phyloP scores from a whole-genome alignment of 2,888 invertebrate genomes.

The Aethes cnicana region DNA sequence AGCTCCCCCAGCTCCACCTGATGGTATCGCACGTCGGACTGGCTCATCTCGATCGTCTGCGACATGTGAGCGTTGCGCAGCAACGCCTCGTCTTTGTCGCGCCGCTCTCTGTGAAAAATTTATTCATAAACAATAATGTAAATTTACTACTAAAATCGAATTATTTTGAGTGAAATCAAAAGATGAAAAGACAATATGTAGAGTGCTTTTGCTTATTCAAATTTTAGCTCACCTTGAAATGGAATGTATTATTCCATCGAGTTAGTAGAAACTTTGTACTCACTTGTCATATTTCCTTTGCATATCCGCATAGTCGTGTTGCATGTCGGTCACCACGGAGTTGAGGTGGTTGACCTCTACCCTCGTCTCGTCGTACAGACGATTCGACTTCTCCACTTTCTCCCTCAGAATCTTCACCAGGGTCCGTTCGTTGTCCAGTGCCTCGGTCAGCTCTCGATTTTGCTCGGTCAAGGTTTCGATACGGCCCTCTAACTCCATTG shows the following conservation, averaged over 20 bases:
- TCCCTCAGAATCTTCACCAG: constrained; percentile 74
- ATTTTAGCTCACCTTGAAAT: not conserved
- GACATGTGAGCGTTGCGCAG: constrained; percentile 91
- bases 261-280: constrained; percentile 37
- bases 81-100: constrained; percentile 88
- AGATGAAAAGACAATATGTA: too few species aligned
- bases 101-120: constrained; percentile 82
- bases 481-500: constrained; percentile 67
- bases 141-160: too few species aligned
- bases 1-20: constrained; percentile 85
- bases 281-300: constrained; percentile 73
- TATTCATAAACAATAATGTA: not conserved
- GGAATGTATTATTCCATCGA: not conserved
- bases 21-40: constrained; percentile 87
- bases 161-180: too few species aligned
- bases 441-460: constrained; percentile 70
- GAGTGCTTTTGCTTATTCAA: too few species aligned
- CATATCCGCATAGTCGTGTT: constrained; percentile 67
- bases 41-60: constrained; percentile 89
- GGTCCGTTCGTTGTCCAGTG: constrained; percentile 80
- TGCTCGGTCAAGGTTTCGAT: constrained; percentile 75
- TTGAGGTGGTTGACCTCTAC: constrained; percentile 71
- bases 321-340: constrained; percentile 67
- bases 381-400: constrained; percentile 74
- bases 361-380: constrained; percentile 76